phyloP scores from a whole-genome alignment of 2,113 vertebrate genomes.

The Poicephalus gulielmi region DNA sequence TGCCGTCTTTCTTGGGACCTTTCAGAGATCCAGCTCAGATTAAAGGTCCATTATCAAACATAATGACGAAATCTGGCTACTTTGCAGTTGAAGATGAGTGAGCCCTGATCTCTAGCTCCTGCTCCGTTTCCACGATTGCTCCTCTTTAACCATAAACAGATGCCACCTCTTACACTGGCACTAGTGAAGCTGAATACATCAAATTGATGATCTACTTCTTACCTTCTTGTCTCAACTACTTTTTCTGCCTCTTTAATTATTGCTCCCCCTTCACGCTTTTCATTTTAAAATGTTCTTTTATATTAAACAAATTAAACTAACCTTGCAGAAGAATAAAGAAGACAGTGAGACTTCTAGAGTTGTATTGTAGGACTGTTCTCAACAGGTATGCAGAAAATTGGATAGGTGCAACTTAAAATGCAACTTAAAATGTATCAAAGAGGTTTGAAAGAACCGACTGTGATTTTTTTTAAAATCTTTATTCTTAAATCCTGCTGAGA shows the following conservation, averaged over 20 bases:
- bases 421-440: neutral
- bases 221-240: neutral
- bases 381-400: neutral
- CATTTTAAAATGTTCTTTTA: neutral
- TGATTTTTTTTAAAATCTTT: neutral
- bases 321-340: neutral
- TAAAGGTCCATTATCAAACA: neutral
- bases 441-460: neutral
- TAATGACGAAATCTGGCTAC: neutral
- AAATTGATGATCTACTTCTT: neutral
- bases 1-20: neutral
- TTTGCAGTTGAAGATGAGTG: neutral
- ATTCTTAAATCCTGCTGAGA: neutral
- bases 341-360: neutral
- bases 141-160: neutral
- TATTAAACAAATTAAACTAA: neutral
- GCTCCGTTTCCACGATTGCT: neutral
- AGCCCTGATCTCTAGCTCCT: neutral
- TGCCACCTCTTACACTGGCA: neutral
- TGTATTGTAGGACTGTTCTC: neutral
- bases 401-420: neutral
- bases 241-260: neutral
- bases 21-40: neutral
- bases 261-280: neutral
- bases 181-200: neutral